phyloP scores from a whole-genome alignment of 2,113 vertebrate genomes.

The Neogobius melanostomus region DNA sequence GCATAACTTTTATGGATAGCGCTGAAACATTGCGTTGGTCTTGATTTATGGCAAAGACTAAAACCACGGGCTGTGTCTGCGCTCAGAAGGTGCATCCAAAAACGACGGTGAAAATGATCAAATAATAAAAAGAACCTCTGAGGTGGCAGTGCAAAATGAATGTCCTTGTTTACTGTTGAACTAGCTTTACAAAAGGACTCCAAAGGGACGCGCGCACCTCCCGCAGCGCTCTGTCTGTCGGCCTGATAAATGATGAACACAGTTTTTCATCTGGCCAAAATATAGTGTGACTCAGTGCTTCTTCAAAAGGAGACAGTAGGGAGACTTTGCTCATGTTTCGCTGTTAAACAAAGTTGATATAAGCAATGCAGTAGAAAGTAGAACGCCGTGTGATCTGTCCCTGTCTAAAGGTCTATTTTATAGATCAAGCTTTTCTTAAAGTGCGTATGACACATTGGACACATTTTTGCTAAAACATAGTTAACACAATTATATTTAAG shows the following conservation, averaged over 20 bases:
- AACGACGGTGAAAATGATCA: constrained; percentile 4
- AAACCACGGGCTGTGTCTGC: not conserved
- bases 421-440: too few relatives aligned
- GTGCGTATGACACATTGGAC: too few relatives aligned
- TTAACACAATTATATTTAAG: too few relatives aligned
- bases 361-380: not conserved
- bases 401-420: not conserved
- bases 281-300: constrained; percentile 23
- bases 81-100: constrained; percentile 7
- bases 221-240: constrained; percentile 12
- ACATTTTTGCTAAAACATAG: too few relatives aligned
- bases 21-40: constrained; percentile 18
- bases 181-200: not conserved
- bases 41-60: constrained; percentile 24
- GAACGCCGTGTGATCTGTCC: not conserved
- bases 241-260: constrained; percentile 24
- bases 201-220: not conserved
- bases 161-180: constrained; percentile 9
- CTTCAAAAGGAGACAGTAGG: constrained; percentile 29
- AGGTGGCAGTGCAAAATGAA: not conserved
- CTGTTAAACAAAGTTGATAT: constrained; percentile 11
- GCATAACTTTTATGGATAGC: constrained; percentile 33
- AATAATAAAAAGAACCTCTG: not conserved
- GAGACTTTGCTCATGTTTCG: not conserved
- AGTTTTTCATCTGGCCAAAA: constrained; percentile 26